phyloP scores from a whole-genome alignment of 2,797 vertebrate genomes.

The Glossophaga mutica region DNA sequence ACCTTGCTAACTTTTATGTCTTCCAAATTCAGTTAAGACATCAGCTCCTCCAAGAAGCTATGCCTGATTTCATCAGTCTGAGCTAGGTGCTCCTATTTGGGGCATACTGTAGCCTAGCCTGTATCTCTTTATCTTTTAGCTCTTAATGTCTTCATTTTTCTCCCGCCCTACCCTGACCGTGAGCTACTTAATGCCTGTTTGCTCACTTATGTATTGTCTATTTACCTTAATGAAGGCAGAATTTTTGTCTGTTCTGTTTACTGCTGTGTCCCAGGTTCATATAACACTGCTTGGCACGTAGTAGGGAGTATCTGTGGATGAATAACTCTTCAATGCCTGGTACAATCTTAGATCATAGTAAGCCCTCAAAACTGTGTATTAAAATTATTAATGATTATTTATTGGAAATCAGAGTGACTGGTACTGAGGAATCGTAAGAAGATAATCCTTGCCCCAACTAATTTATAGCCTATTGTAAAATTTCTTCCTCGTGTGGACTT shows the following conservation, averaged over 20 bases:
- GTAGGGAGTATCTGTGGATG: not conserved
- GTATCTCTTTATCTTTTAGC: not conserved
- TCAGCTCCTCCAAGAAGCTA: not conserved
- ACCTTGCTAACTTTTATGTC: not conserved
- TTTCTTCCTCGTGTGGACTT: not conserved
- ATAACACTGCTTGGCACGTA: not conserved
- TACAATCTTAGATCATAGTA: not conserved
- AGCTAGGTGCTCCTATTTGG: not conserved
- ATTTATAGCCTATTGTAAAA: not conserved
- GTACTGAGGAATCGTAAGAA: not conserved
- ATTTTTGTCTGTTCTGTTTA: not conserved
- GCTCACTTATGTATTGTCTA: not conserved
- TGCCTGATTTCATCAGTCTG: not conserved
- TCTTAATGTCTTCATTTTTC: not conserved
- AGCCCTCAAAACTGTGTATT: not conserved
- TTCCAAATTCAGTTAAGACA: not conserved
- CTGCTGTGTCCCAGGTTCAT: not conserved
- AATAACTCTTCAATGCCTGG: not conserved
- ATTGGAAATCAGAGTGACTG: not conserved
- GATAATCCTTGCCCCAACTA: not conserved
- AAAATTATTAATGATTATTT: not conserved
- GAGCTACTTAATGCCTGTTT: not conserved
- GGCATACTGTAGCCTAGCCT: not conserved
- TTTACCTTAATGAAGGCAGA: not conserved
- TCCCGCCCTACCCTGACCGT: not conserved